These are phyloP conservation scores for Elgaria multicarinata DNA, from an alignment of 2,113 vertebrate species.

Conservation along the genomic window DNA sequence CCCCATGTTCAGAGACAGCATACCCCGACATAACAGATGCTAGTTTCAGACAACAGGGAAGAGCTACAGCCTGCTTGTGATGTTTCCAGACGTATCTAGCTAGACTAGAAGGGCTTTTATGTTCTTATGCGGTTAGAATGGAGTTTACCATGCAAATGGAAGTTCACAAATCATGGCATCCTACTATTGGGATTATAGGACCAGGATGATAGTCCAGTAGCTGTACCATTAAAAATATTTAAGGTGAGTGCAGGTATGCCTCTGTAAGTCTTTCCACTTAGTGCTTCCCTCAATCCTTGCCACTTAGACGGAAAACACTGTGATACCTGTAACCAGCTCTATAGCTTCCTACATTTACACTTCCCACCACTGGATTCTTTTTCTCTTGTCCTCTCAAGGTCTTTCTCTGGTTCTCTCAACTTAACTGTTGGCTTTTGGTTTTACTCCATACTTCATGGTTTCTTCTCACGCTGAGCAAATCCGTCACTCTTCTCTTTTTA, in stretches of 20 bases:
- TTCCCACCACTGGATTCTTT: neutral
- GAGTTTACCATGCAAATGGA: neutral
- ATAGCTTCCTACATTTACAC: neutral
- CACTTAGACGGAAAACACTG: neutral
- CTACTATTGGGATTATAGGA: neutral
- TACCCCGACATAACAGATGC: neutral
- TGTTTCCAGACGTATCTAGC: neutral
- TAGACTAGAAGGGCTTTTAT: neutral
- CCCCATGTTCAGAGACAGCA: neutral
- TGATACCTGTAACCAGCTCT: neutral
- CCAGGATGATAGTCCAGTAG: neutral
- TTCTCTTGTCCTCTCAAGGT: neutral
- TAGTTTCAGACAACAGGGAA: neutral
- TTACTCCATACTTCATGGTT: neutral
- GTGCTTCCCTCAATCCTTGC: neutral
- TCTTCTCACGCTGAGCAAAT: neutral
- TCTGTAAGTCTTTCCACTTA: neutral
- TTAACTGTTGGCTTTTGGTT: neutral
- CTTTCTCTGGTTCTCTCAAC: neutral
- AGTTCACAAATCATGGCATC: neutral
- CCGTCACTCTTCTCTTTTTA: conserved; percentile 1
- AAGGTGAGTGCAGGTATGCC: neutral
- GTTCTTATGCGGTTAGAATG: neutral
- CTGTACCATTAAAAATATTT: neutral
- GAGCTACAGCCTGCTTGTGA: neutral